Conservation (phyloP, 1,140 invertebrate genomes). For the Ceratitis capitata region DNA sequence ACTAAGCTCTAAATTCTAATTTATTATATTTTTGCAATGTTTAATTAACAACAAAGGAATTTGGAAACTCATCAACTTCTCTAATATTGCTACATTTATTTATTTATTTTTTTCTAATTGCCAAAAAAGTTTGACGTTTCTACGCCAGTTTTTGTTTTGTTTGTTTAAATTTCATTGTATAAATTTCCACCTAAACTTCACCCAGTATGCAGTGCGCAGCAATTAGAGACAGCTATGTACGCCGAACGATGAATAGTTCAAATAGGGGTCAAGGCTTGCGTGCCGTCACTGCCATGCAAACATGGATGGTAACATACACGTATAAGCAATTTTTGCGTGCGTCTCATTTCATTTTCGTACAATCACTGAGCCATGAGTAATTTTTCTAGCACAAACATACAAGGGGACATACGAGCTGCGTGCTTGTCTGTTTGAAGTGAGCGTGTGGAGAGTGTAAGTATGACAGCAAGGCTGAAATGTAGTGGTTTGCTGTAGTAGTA, state of each 20-base stretch:
- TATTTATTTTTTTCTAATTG: too few relatives aligned
- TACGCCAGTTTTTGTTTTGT: too few relatives aligned
- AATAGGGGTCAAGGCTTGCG: not conserved
- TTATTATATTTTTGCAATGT: too few relatives aligned
- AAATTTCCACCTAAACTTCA: not conserved
- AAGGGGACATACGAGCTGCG: not conserved
- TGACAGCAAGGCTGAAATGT: not conserved
- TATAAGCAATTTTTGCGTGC: not conserved
- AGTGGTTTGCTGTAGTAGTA: not conserved
- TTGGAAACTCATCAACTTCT: too few relatives aligned
- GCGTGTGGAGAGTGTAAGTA: not conserved
- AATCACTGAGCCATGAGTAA: not conserved
- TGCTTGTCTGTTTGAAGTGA: too few relatives aligned
- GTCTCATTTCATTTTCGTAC: not conserved
- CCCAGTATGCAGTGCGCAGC: not conserved
- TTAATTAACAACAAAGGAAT: too few relatives aligned
- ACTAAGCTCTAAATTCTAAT: too few relatives aligned
- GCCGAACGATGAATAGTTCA: not conserved
- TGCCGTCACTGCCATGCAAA: not conserved
- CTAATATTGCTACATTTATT: too few relatives aligned
- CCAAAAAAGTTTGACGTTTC: too few relatives aligned
- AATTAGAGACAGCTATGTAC: not conserved
- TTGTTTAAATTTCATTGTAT: not conserved
- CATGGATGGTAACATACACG: too few relatives aligned
- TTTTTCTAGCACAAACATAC: not conserved